Evolutionary conservation across 1,140 invertebrate genomes (phyloP).

Genomic region (Bombus huntii): DNA sequence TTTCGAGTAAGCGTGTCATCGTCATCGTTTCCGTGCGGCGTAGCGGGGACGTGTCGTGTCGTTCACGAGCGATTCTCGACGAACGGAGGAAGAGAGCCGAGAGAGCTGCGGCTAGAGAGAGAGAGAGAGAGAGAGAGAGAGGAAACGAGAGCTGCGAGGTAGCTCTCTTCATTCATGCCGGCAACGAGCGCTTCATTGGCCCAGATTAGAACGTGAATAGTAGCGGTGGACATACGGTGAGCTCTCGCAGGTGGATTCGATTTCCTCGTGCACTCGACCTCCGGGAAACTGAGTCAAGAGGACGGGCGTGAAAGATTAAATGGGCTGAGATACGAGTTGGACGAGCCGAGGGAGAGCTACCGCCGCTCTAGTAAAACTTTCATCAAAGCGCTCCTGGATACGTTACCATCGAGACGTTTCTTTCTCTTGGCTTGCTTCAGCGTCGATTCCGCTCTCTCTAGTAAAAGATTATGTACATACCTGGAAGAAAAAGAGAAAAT

Average conservation of each 20-base stretch:
- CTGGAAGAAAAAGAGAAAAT: constrained; percentile 58
- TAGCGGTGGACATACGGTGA: constrained; percentile 39
- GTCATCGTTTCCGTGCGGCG: constrained; percentile 41
- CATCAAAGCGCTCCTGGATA: constrained; percentile 31
- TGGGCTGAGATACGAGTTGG: constrained; percentile 38
- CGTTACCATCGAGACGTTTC: constrained; percentile 7
- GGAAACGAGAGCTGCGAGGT: not conserved
- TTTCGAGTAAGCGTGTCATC: constrained; percentile 67
- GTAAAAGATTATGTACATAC: constrained; percentile 35
- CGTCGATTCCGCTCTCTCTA: not conserved
- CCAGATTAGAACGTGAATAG: constrained; percentile 71
- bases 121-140: not conserved
- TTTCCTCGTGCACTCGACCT: constrained; percentile 53
- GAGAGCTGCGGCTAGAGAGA: not conserved
- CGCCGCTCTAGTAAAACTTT: constrained; percentile 29
- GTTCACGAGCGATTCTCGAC: constrained; percentile 36
- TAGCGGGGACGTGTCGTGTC: constrained; percentile 2
- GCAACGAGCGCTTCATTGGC: constrained; percentile 70
- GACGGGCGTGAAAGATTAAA: constrained; percentile 55
- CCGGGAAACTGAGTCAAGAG: constrained; percentile 54
- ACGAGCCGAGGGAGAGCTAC: constrained; percentile 10
- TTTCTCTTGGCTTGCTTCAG: not conserved
- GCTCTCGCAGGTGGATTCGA: constrained; percentile 49
- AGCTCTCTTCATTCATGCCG: constrained; percentile 62
- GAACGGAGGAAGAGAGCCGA: not conserved